Evolutionary conservation across 2,888 invertebrate species (phyloP).

Genomic region (Anorthoa munda): DNA sequence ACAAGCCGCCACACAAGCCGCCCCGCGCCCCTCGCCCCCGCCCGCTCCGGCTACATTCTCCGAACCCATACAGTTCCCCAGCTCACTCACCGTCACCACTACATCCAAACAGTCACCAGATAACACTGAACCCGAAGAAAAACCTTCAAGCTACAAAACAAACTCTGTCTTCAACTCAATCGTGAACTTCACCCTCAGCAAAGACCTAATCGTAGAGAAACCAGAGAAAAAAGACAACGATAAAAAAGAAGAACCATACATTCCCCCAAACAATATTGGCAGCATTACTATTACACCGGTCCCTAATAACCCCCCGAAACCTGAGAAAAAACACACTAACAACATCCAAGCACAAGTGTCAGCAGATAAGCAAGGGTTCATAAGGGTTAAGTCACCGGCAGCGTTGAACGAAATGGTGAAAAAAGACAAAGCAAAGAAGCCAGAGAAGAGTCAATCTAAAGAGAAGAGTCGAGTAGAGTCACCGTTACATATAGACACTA

Average conservation of each 20-base stretch:
- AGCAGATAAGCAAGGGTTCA: constrained; percentile 74
- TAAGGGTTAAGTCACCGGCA: constrained; percentile 87
- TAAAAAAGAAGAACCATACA: constrained; percentile 81
- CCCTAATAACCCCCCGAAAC: constrained; percentile 67
- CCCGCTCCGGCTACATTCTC: constrained; percentile 66
- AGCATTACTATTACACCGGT: constrained; percentile 89
- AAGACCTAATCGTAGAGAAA: constrained; percentile 81
- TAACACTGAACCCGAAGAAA: constrained; percentile 65
- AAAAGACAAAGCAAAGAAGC: constrained; percentile 76
- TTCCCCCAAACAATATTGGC: constrained; percentile 85
- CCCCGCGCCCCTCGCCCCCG: constrained; percentile 55
- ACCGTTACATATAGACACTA: constrained; percentile 83
- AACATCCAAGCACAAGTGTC: constrained; percentile 46
- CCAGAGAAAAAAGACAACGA: constrained; percentile 76
- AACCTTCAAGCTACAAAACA: constrained; percentile 67
- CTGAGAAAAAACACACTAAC: constrained; percentile 74
- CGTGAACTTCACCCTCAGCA: constrained; percentile 77
- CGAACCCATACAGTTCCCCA: constrained; percentile 86
- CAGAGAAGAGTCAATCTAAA: constrained; percentile 73
- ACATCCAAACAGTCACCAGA: constrained; percentile 72
- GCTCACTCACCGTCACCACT: constrained; percentile 87
- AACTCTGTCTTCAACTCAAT: constrained; percentile 74
- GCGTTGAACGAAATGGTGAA: constrained; percentile 86
- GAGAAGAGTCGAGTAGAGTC: constrained; percentile 74
- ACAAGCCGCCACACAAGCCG: constrained; percentile 16